Evolutionary conservation across 1,140 invertebrate species (phyloP).

Genomic region (Neomicropteryx cornuta): DNA sequence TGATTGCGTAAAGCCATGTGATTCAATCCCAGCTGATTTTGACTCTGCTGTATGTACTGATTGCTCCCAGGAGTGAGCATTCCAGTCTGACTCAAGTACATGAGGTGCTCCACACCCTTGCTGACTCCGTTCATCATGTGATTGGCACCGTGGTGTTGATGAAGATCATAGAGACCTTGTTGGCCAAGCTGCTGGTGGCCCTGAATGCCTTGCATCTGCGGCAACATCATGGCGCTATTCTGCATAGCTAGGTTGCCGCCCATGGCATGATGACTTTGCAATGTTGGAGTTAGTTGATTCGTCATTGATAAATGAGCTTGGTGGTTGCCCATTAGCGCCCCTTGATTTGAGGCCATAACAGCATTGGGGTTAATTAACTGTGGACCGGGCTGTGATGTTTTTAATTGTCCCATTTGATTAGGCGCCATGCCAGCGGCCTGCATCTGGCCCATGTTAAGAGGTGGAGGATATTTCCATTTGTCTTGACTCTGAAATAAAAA

Average conservation of each 20-base stretch:
- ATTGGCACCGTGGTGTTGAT: constrained; percentile 34
- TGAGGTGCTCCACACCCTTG: constrained; percentile 49
- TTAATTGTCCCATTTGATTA: constrained; percentile 23
- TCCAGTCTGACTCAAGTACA: constrained; percentile 55
- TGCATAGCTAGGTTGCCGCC: constrained; percentile 20
- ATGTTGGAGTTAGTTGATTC: constrained; percentile 31
- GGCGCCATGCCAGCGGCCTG: constrained; percentile 23
- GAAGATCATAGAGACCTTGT: constrained; percentile 42
- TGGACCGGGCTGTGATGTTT: constrained; percentile 44
- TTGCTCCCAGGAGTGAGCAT: constrained; percentile 50
- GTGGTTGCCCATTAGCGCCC: constrained; percentile 38
- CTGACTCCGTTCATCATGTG: constrained; percentile 45
- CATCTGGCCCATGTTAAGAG: constrained; percentile 34
- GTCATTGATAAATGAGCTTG: constrained; percentile 32
- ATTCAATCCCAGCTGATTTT: constrained; percentile 42
- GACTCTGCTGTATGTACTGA: constrained; percentile 50
- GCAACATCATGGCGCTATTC: constrained; percentile 34
- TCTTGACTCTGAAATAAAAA: constrained; percentile 52
- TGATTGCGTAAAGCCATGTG: constrained; percentile 42
- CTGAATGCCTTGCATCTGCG: constrained; percentile 30
- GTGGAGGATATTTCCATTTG: constrained; percentile 54
- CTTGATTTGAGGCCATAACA: constrained; percentile 39
- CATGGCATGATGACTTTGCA: constrained; percentile 32
- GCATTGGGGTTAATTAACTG: constrained; percentile 41
- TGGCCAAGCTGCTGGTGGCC: constrained; percentile 33